Base-by-base conservation (phyloP, 2,888 invertebrate species). In the Microplitis manilae region DNA sequence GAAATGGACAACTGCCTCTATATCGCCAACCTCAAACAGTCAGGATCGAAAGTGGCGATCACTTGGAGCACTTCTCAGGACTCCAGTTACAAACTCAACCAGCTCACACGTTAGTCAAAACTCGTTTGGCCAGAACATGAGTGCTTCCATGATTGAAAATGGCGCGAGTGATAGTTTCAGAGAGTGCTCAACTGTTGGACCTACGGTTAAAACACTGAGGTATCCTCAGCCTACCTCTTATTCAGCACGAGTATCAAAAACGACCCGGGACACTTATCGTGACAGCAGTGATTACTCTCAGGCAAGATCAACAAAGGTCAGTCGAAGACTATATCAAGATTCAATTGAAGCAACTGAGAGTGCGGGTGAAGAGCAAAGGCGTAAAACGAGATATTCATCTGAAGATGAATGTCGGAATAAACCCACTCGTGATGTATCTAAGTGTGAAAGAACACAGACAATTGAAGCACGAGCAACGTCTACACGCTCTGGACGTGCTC, bases 21-120 rank as follows among this genome's bases (percentile, higher is more conserved):
- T 85, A 6, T 83, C 83, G 9, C 84, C 84, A 20, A 83, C 85
- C n/a, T 81, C 85, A 17, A 84, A 84, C 9, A 87, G 87, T 39
- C 90, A 90, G 71, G 90, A 91, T 79, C 84, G 90, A 50, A 88
- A 90, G 76, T 91, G 91, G 91, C 85, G 90, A 30, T 91, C 91
- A n/a, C 85, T 91, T 9, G 91, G 91, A 1, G 90, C 90, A 2
- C 84, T 91, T n/a, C 84, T 91, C 38, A 84, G 90, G 30, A 86
- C 89, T 9, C 90, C 89, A 2, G 83, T 78, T 0, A 75, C 77
- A 5, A 75, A 68, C 30, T 69, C 75, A 15, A 76, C 70, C 1
- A 68, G 74, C 20, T 71, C 64, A 1, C 74, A 73, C 17, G 7
- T 67, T 1, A 68, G 77, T 38, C 38, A 86, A 41, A 85, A 85